Evolutionary conservation across 2,888 invertebrate species (phyloP), one percentile per base, ranked within the genome.

Genomic region (Lingula anatina): DNA sequence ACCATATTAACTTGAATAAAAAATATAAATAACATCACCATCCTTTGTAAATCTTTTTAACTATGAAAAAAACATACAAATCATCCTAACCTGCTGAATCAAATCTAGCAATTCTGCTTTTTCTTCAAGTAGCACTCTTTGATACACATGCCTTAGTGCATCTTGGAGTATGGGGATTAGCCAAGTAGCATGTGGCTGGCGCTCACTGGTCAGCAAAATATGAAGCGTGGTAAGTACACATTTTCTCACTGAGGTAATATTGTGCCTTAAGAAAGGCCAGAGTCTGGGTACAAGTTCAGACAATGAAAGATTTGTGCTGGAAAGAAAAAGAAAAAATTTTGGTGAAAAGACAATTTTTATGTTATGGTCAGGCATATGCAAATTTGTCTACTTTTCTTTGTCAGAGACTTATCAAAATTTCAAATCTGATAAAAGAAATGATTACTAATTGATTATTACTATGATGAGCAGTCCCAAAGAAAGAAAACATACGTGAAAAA

Each of bases 201-300:
- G n/a, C n/a, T n/a, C 47, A n/a, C 61, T 42, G 37, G 55, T 59
- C 12, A 74, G 59, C 5, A 76, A 57, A 15, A 71, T 68, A 24
- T 64, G 50, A 15, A 78, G 57, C 9, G 78, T 77, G 0, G 92
- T 89, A 2, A 80, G 62, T 9, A 77, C 72, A 2, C 79, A 75
- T 54, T 68, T 72, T 49, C 80, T 65, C 3, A 81, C 80, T 21
- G 71, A 71, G 9, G 88, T 86, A 28, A 91, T 89, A 50, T 87
- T 88, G 73, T 96, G 95, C 65, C 87, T 86, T 2, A 96, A 81
- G 77, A 95, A 95, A 0, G 95, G 92, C 90, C 92, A 95, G 2
- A 96, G 81, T 15, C 93, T 83, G 0, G 93, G 93, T 18, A 95
- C 84, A 2, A 94, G 83, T 62, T 86, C 84, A 12, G 82, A 76